Evolutionary conservation across 2,113 vertebrate species (phyloP).

Genomic region (Aspiorhynchus laticeps): DNA sequence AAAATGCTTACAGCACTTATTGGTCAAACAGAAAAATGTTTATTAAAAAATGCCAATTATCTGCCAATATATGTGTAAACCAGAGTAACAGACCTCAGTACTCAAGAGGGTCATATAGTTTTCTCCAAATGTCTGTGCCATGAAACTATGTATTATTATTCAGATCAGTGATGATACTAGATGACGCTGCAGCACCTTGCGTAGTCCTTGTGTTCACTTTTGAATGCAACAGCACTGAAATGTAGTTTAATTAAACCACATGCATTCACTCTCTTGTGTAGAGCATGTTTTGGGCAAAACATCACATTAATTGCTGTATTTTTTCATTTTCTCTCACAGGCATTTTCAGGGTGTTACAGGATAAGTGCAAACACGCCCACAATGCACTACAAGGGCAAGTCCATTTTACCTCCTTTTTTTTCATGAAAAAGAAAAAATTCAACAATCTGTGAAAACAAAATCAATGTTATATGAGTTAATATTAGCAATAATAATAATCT

Average conservation of each 20-base stretch:
- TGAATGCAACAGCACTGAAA: not conserved
- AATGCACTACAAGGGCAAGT: slow-evolving; percentile 86
- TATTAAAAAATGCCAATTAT: too few relatives aligned
- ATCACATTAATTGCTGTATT: not conserved
- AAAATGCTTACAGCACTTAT: too few relatives aligned
- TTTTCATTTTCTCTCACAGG: slow-evolving; percentile 68
- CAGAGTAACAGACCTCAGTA: not conserved
- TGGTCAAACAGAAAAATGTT: too few relatives aligned
- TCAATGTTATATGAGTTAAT: not conserved
- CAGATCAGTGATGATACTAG: not conserved
- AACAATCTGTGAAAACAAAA: not conserved
- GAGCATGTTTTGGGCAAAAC: not conserved
- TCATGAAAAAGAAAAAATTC: slow-evolving; percentile 1
- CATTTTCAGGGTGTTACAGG: slow-evolving; percentile 83
- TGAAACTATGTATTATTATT: not conserved
- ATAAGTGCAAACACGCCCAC: slow-evolving; percentile 85
- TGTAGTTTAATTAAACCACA: not conserved
- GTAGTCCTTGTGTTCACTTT: not conserved
- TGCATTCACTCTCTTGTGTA: not conserved
- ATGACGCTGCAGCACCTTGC: not conserved
- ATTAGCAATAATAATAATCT: not conserved
- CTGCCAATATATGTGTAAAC: too few relatives aligned
- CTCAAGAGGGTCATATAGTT: not conserved
- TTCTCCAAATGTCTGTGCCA: not conserved
- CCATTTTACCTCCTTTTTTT: slow-evolving; percentile 11